Evolutionary conservation across 2,888 invertebrate genomes (phyloP), one percentile per base, ranked within the genome.

Genomic region (Gerosis bhagava): DNA sequence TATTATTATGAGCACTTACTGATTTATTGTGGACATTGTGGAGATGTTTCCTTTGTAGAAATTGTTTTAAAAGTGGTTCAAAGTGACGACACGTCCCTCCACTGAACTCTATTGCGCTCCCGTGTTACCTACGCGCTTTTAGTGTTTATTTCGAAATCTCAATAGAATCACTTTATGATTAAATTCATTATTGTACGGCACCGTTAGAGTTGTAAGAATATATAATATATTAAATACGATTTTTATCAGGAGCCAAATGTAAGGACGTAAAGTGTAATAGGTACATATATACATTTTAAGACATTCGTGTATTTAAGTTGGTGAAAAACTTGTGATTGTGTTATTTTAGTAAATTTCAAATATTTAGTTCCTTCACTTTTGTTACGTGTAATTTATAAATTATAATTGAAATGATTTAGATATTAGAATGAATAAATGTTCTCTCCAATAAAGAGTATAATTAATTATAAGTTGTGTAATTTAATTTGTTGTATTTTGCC

Each of bases 311-410:
- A 48, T 48, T 64, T 78, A 79, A 82, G 71, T 83, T 83, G 53
- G 72, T 81, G 72, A 46, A 78, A 75, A 67, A n/a, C n/a, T 69
- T 83, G 84, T 83, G 82, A 83, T 83, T 77, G 69, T 75, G 70
- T 68, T 78, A 73, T 62, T 73, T 76, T 76, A 77, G 73, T 81
- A 72, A 75, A 68, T 58, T 79, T 77, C 74, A 83, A 83, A 80
- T 83, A 77, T 81, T 88, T 77, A 86, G 87, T 87, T 88, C 87
- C 88, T 87, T 78, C 72, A 77, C 70, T 83, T 87, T 84, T 83
- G 84, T 86, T 87, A 84, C 71, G 65, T 71, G 70, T 83, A 86
- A n/a, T 84, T 83, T 84, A 82, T 83, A 75, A 67, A 77, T 72
- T 79, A 73, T 80, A 82, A 76, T 81, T 73, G 62, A 73, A 67